Conservation (phyloP, 1,140 invertebrate species). For the Heliothis virescens region DNA sequence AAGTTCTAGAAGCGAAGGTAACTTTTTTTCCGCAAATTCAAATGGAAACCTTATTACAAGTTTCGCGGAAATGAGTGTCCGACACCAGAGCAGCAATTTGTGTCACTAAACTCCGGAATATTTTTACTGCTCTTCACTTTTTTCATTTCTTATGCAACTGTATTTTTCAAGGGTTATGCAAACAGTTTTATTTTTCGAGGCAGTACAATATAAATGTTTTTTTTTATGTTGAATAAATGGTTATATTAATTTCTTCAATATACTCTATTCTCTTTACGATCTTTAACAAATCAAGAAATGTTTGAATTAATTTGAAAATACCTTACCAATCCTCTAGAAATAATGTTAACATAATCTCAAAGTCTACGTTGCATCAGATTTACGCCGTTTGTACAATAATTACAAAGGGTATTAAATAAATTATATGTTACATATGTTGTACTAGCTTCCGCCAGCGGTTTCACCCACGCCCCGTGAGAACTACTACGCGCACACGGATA, state of each 20-base stretch:
- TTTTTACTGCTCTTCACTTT: constrained; percentile 21
- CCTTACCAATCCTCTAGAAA: neutral
- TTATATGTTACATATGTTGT: too few relatives aligned
- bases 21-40: neutral
- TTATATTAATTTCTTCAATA: too few relatives aligned
- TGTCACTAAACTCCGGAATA: neutral
- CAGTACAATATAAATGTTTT: neutral
- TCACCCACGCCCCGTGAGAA: too few relatives aligned
- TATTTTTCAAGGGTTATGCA: constrained; percentile 10
- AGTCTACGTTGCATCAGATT: neutral
- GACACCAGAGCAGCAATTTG: constrained; percentile 8
- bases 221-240: too few relatives aligned
- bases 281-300: neutral
- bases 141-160: neutral
- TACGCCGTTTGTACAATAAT: constrained; percentile 12
- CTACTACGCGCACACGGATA: too few relatives aligned
- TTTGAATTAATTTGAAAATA: neutral
- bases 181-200: neutral
- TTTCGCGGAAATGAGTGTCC: neutral
- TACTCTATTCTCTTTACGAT: neutral
- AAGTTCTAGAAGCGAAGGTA: neutral
- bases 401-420: constrained; percentile 34
- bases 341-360: constrained; percentile 1
- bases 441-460: too few relatives aligned
- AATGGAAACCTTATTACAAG: constrained; percentile 1